Base-by-base conservation (phyloP, 1,140 invertebrate genomes). In the Zophobas atratus region DNA sequence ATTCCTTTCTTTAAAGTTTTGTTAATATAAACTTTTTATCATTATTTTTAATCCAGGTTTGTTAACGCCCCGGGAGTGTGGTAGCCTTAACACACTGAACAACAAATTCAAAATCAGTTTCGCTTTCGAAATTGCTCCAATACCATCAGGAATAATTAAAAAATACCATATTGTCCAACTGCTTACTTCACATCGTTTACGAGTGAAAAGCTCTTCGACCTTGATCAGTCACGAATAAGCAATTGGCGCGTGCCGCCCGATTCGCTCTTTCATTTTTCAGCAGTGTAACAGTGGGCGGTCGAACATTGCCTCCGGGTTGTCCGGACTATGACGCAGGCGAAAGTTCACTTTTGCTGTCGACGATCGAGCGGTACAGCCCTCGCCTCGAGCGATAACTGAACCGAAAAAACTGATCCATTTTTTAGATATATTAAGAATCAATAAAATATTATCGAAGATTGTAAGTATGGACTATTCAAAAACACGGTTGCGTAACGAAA, bases 291-390 rank as follows among this genome's bases (percentile, higher is more conserved):
- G 60, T 67, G 39, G 60, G 60, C 41, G 60, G 20, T 33, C 60
- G 60, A 67, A 67, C 20, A 33, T 67, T 20, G 60, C 60, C 60
- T 67, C 60, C 60, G 60, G 60, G 60, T 33, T 20, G 60, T 67
- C 60, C 60, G 60, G 60, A 72, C 70, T 35, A 72, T 36, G 48
- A 51, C 49, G 49, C 49, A 20, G 49, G 70, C 70, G 70, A 72
- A 72, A 72, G 70, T 72, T 72, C 38, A 51, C 70, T 72, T 72
- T 72, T 72, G 70, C 46, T 51, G 34, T 60, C 57, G 57, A 60
- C 57, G n/a, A 20, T 60, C 57, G 57, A 60, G 32, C 34, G 39
- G 72, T 60, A 41, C 53, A 55, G 72, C 72, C 72, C 72, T 60
- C 39, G 72, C 72, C 51, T 46, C n/a, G n/a, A 51, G 71, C 71